Conservation (phyloP, 2,888 invertebrate genomes). For the Microdon myrmicae region DNA sequence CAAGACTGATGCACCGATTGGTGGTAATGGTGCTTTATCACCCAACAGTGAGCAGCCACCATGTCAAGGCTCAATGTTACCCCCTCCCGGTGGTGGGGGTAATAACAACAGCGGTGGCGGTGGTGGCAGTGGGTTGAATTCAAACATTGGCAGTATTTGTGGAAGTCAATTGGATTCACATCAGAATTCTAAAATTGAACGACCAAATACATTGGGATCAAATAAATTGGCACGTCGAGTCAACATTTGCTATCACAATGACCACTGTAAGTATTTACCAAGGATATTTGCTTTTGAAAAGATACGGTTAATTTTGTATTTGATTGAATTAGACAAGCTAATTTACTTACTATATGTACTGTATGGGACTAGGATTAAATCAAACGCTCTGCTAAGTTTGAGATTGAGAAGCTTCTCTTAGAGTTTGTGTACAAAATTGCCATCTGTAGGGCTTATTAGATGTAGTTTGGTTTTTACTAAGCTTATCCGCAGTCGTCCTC, state of each 20-base stretch:
- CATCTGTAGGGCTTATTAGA: too few relatives aligned
- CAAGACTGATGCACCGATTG: constrained; percentile 78
- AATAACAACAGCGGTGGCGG: constrained; percentile 60
- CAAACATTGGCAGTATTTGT: constrained; percentile 54
- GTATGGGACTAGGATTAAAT: too few relatives aligned
- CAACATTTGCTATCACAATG: constrained; percentile 80
- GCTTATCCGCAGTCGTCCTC: too few relatives aligned
- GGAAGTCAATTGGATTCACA: constrained; percentile 57
- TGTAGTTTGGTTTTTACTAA: too few relatives aligned
- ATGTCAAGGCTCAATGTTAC: constrained; percentile 65
- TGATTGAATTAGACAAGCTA: too few relatives aligned
- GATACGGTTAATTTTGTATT: too few relatives aligned
- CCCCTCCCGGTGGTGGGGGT: constrained; percentile 67
- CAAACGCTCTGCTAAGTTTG: too few relatives aligned
- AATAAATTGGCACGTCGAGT: constrained; percentile 80
- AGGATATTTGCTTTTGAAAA: background rate
- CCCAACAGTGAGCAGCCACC: constrained; percentile 70
- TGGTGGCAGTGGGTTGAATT: constrained; percentile 55
- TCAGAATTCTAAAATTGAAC: constrained; percentile 74
- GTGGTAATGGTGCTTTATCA: constrained; percentile 73
- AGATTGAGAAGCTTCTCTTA: too few relatives aligned
- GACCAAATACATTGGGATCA: constrained; percentile 82
- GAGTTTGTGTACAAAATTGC: too few relatives aligned
- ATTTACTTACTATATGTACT: too few relatives aligned
- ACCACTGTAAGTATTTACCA: constrained; percentile 76